phyloP scores from a whole-genome alignment of 1,140 invertebrate species.

The Leguminivora glycinivorella region DNA sequence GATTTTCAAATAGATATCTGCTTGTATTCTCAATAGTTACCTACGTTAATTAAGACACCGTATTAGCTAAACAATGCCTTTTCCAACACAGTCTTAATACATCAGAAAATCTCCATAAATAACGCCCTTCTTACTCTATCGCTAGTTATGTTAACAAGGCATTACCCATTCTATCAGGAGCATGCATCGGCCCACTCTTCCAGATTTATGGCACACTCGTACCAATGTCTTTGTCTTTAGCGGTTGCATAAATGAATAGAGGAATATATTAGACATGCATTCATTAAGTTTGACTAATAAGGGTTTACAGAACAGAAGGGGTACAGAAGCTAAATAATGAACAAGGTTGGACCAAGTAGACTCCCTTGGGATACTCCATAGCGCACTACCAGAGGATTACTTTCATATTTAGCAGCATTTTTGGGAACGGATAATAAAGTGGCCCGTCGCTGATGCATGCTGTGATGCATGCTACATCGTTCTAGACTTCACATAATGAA shows the following conservation, averaged over 20 bases:
- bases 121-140: background rate
- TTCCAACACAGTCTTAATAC: background rate
- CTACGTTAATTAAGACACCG: background rate
- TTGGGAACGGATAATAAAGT: no score
- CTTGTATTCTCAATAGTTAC: no score
- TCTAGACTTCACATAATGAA: no score
- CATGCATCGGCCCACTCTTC: conserved; percentile 1
- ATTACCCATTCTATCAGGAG: conserved; percentile 1
- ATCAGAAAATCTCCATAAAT: background rate
- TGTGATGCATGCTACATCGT: no score
- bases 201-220: background rate
- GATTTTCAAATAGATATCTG: no score
- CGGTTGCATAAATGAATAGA: background rate
- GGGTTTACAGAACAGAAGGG: no score
- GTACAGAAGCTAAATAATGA: no score
- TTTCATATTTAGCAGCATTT: no score
- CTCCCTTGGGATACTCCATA: no score
- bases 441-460: no score
- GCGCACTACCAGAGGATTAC: no score
- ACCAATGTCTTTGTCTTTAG: conserved; percentile 1
- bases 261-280: conserved; percentile 1
- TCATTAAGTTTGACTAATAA: background rate
- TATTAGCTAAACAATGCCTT: background rate
- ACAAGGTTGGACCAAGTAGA: no score
- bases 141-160: conserved; percentile 3